Base-by-base conservation (phyloP, 2,113 vertebrate species). In the Paedocypris sp. region DNA sequence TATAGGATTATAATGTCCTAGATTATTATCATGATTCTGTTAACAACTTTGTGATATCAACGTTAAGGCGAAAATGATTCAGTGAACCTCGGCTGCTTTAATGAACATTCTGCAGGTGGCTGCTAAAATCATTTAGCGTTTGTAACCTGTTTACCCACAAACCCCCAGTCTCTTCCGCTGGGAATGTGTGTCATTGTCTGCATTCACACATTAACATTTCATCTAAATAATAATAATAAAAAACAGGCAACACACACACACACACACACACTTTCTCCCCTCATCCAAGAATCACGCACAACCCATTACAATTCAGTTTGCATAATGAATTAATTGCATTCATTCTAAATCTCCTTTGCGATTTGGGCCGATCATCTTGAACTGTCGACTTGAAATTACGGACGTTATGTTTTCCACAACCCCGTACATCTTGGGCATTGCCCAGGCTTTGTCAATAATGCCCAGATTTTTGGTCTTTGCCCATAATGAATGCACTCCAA, bases 401-500 rank as follows among this genome's bases (percentile, higher is more conserved):
- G 62, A 47, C 71, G 61, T 70, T 71, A 68, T 49, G 66, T 62
- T 78, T 41, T 70, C 64, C 70, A 77, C 77, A 75, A 71, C 63
- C 71, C 60, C 73, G 74, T 69, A 69, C 67, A 59, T 69, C 32
- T 11, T 48, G 52, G 18, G 64, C 67, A 16, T 23, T 70, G 72
- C 74, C 72, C 66, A 70, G 72, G 59, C 70, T 59, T 70, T 74
- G 82, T 78, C 73, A 76, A 77, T 75, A 75, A 66, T 74, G 59
- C 33, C 73, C 73, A 80, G 70, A 72, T 73, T 76, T 77, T 59
- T 53, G 60, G 60, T 68, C 69, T 75, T 65, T 66, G 69, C 68
- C 61, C 22, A 12, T 84, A 84, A 84, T 83, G 77, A 80, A 79
- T 77, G 73, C 80, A 67, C 75, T 77, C 71, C 76, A 75, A 71